Evolutionary conservation across 2,113 vertebrate species (phyloP), one percentile per base, ranked within the genome.

Genomic region (Phoxinus phoxinus): DNA sequence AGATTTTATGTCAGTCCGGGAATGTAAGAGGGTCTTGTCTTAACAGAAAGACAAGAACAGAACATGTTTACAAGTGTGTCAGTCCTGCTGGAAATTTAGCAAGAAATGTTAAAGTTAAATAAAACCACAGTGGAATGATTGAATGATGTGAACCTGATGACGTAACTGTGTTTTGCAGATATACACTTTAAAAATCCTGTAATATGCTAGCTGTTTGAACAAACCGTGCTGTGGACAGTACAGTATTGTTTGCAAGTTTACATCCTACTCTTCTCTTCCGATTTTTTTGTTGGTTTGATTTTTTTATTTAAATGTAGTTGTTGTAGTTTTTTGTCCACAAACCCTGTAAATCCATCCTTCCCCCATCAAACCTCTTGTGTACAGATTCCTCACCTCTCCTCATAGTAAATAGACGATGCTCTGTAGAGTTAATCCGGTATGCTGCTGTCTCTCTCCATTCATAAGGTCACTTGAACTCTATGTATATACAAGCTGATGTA

Each of bases 401-500:
- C 71, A 75, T 78, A 69, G 69, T 67, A 72, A 58, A 81, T 59
- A 67, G 71, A 63, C 15, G 81, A 77, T 30, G 51, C n/a, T 30
- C 44, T 56, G 10, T 46, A 79, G 56, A 59, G 58, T 59, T 72
- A 23, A 30, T 81, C 25, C 61, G 72, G 65, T 61, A 61, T 74
- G 67, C 85, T 86, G 85, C 79, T 75, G 56, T 86, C 48, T 76
- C 74, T 32, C 46, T 77, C 21, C 80, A 82, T 53, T 48, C 51
- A 53, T 58, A 58, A 53, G 83, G 30, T 77, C 77, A 46, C 32
- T 37, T 44, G 65, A 37, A 77, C 37, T 77, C 10, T 73, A 41
- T 87, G 59, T 73, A 80, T 75, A 84, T 87, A 51, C 69, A 53
- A 84, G 84, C 56, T 69, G 75, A 87, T 85, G 63, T 90, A 48